Evolutionary conservation across 2,113 vertebrate genomes (phyloP), one percentile per base, ranked within the genome.

Genomic region (Sinosuthora webbiana): DNA sequence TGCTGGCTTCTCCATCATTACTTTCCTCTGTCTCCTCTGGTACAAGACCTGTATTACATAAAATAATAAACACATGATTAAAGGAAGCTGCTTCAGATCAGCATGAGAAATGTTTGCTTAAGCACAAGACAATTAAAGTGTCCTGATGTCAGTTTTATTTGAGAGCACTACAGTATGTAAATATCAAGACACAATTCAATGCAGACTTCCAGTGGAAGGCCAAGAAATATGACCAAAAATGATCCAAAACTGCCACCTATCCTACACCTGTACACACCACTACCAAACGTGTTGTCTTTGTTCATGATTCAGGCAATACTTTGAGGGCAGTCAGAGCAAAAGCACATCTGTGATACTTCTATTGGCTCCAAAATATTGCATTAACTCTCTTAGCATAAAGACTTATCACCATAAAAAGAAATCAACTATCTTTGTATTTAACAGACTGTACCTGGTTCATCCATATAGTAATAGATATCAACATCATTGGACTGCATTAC

Each of bases 401-500:
- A 35, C 24, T 57, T 71, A 62, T 41, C 39, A 44, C 11, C 22
- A 53, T 31, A 1, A 15, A 57, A 44, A 47, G 31, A 65, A 31
- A 21, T 3, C 37, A 47, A 33, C n/a, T 49, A 35, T 69, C 16
- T 64, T 69, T 27, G 4, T 49, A 57, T 55, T 76, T 71, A 89
- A 86, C 19, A 74, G 31, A 53, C 44, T 24, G 63, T 98, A 99
- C 99, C 99, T 97, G 99, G 99, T 96, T 99, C 99, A 95, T 99
- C 99, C 98, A 99, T 99, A 80, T 99, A 99, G 84, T 99, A 99
- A 94, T 99, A 99, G 95, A 99, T 99, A 94, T 99, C 99, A 52
- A 99, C 99, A 93, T 99, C 99, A 70, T 99, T 99, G 81, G 99
- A 99, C 94, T 99, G 99, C 99, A 99, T 98, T 69, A 99, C 99